Evolutionary conservation across 2,888 invertebrate species (phyloP).

Genomic region (Dysmachus trigonus): DNA sequence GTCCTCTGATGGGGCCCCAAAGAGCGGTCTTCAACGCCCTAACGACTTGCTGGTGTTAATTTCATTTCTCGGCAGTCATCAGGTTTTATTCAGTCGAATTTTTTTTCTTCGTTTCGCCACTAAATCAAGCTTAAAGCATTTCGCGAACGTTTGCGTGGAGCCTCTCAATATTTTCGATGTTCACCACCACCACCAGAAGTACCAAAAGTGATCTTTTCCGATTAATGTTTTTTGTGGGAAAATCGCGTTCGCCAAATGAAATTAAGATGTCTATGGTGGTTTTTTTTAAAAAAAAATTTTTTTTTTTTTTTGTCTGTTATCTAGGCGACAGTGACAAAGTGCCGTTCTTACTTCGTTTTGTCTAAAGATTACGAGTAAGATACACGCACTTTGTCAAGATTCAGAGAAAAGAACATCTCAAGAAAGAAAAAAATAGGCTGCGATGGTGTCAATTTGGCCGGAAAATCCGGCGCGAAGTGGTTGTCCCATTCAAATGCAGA

Average conservation of each 20-base stretch:
- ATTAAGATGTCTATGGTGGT: neutral
- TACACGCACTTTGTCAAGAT: neutral
- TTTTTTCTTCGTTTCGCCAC: neutral
- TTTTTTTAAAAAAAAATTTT: no score
- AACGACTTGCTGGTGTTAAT: conserved; percentile 23
- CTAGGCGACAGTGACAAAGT: conserved; percentile 8
- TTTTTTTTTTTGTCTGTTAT: conserved; percentile 9
- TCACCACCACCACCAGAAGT: no score
- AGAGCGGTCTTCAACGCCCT: neutral
- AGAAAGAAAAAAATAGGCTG: conserved; percentile 26
- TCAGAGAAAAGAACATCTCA: neutral
- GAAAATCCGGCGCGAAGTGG: neutral
- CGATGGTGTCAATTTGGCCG: neutral
- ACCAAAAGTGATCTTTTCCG: neutral
- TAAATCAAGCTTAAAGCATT: conserved; percentile 23
- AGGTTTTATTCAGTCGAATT: neutral
- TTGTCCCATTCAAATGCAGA: conserved; percentile 29
- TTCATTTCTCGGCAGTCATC: conserved; percentile 12
- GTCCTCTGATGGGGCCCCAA: neutral
- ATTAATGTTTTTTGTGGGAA: conserved; percentile 10
- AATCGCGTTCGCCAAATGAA: neutral
- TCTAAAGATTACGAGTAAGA: neutral
- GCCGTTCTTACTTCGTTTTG: conserved; percentile 7
- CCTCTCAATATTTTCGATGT: neutral
- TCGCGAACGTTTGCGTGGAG: neutral